A percentile compares a stretch with the other conserved stretches of the same genome.
Evolutionary conservation across 2,797 vertebrate genomes (phyloP).

Genomic region (Phoxinus dragarum): DNA sequence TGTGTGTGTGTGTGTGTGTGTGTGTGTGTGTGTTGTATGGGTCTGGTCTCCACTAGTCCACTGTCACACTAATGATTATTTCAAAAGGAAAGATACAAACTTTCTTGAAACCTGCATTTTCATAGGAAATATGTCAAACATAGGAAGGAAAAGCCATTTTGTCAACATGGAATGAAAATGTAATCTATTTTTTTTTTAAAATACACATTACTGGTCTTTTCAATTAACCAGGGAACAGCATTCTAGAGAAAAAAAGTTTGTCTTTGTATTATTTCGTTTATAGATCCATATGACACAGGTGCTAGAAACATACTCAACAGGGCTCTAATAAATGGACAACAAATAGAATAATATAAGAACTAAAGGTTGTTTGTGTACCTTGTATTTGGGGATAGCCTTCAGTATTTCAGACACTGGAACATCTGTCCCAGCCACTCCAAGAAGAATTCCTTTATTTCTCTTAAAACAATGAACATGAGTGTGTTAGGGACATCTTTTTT

Average conservation of each 20-base stretch:
- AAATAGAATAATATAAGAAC: not conserved
- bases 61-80: too few relatives aligned
- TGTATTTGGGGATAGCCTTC: conserved; percentile 96
- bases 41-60: not conserved
- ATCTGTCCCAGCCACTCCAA: conserved; percentile 97
- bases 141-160: not conserved
- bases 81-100: too few relatives aligned
- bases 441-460: conserved; percentile 94
- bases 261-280: too few relatives aligned
- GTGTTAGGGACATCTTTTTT: not conserved
- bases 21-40: not conserved
- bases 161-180: not conserved
- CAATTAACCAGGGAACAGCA: not conserved
- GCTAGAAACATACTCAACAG: not conserved
- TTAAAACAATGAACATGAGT: conserved; percentile 67
- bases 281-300: not conserved
- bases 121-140: not conserved
- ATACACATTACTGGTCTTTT: not conserved
- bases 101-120: not conserved
- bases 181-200: not conserved
- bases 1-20: too few relatives aligned
- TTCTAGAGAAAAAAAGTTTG: not conserved
- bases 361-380: conserved; percentile 76
- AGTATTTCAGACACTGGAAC: conserved; percentile 97
- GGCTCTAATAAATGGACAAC: not conserved